Evolutionary conservation across 2,888 invertebrate species (phyloP), one percentile per base, ranked within the genome.

Genomic region (Hedychridium roseum): DNA sequence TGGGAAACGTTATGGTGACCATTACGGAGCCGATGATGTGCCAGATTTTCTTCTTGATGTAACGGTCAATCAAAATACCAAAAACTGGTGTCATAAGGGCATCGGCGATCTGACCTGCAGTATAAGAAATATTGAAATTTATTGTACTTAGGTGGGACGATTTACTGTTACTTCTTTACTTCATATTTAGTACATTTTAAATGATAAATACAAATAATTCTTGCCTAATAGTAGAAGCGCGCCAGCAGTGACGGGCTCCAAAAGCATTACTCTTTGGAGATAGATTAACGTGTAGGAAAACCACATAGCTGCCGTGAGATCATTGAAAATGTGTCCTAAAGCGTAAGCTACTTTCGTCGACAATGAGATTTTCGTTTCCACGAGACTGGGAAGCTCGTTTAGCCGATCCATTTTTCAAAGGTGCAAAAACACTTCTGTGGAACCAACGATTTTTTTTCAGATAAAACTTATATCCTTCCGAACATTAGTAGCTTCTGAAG

Each of bases 31-130:
- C 94, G 68, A 88, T 79, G 54, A 93, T 82, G 82, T 95, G 94
- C 94, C 94, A 95, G 20, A 86, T 80, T 78, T 91, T 90, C 70
- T 91, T 85, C 54, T 87, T 87, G 31, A 90, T 88, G 82, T 88
- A 84, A 78, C 83, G 84, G 78, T 94, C 95, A 42, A 92, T 88
- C 60, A 92, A 84, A 50, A 89, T 81, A 0, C 96, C 95, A 39
- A 94, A 89, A 30, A 92, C 81, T 11, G 94, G 93, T 82, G 88
- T 79, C 72, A 74, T 70, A n/a, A 79, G 40, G 1, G 78, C 78
- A 43, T 78, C 78, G 34, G 76, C 60, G 18, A 78, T 47, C 68
- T 79, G 78, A 9, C 78, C 78, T 79, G 49, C 9, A 44, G 52
- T 27, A 36, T 27, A 44, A 6, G 7, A 16, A 7, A 6, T 16